Base-by-base conservation (phyloP, 1,140 invertebrate species). In the Drosophila sp. region DNA sequence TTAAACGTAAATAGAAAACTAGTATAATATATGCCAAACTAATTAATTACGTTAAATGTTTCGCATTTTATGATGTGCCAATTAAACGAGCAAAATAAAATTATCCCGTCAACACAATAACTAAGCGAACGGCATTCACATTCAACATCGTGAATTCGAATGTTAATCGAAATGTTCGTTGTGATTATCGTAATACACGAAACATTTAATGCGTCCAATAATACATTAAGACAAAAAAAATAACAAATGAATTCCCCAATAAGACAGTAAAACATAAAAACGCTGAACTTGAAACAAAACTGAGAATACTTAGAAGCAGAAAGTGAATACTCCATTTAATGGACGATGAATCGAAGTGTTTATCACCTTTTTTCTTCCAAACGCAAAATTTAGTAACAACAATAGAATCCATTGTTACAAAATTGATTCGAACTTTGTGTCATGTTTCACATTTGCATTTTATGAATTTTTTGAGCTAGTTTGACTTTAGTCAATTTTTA, bases 41-140 rank as follows among this genome's bases (percentile, higher is more conserved):
- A 74, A 86, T 86, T 87, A 81, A 86, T 84, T 67, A 77, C 59
- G 45, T 70, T 75, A 74, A 78, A 70, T 64, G 69, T 50, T 48
- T 62, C 43, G 41, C 48, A 48, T 69, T 78, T 84, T 80, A 84
- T 77, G 74, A 84, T 74, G 81, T 80, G 81, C 62, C 79, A 83
- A 82, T 78, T 77, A 78, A 83, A 76, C 63, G 66, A 82, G 50
- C 64, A 46, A 36, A 69, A 50, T 78, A 61, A 54, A 80, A 74
- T 53, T 69, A 57, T 74, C 7, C 53, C 70, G 58, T 62, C 25
- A 48, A 70, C 36, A 73, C 61, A 64, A 65, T 65, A 69, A 65
- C 53, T 46, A 36, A 54, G n/a, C 48, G 29, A 70, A 9, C 29
- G 38, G 51, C 57, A 67, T 46, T 40, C 78, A 76, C 75, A 70